A percentile compares a stretch with the other conserved stretches of the same genome.
These are phyloP conservation scores for Himantopus leucocephalus DNA, from an alignment of 2,113 vertebrate genomes.

Conservation along the genomic window DNA sequence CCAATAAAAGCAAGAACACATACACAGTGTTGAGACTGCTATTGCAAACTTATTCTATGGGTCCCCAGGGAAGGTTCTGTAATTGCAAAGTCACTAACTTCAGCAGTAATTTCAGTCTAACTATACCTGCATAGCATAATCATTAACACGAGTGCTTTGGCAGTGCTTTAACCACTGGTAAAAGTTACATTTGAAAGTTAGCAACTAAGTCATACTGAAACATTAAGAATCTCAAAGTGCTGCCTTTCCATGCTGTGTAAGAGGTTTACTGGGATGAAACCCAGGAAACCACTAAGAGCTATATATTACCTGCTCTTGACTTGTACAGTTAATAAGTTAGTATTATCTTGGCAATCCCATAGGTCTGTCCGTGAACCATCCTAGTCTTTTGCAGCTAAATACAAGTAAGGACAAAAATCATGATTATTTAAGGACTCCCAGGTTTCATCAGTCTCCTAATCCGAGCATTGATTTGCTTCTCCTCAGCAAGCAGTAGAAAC, in stretches of 20 bases:
- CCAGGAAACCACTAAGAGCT: background rate
- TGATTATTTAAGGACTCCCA: background rate
- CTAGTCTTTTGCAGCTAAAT: background rate
- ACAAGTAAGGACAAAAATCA: background rate
- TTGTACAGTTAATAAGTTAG: background rate
- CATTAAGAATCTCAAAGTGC: background rate
- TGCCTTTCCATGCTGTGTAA: background rate
- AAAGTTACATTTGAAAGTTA: conserved; percentile 2
- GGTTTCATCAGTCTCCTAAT: background rate
- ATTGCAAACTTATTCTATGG: background rate
- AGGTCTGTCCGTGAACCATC: background rate
- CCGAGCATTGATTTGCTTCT: background rate
- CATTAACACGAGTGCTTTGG: conserved; percentile 17
- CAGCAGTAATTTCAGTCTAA: conserved; percentile 12
- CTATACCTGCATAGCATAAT: background rate
- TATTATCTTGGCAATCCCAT: background rate
- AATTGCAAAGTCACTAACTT: conserved; percentile 46
- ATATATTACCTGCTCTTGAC: background rate
- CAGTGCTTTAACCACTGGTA: background rate
- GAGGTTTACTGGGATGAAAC: background rate
- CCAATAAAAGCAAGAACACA: conserved; percentile 13
- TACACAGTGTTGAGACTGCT: background rate
- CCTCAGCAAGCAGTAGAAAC: background rate
- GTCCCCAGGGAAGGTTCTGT: conserved; percentile 20
- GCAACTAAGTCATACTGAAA: background rate